Evolutionary conservation across 2,797 vertebrate genomes (phyloP).

Genomic region (Alca torda): DNA sequence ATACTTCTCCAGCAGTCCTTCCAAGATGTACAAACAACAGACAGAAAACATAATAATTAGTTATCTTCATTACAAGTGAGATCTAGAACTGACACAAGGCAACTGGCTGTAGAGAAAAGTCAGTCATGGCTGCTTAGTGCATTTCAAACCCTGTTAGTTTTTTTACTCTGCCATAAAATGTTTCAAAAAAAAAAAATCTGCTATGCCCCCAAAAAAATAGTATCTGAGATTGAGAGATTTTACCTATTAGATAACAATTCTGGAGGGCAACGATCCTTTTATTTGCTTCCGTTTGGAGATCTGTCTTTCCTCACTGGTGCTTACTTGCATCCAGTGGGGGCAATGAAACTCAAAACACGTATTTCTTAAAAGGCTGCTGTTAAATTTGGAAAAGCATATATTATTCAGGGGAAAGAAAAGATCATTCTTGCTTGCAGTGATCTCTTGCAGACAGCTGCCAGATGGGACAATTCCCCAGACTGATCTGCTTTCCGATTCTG

Average conservation of each 20-base stretch:
- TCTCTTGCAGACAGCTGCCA: conserved; percentile 50
- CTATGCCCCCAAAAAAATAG: background rate
- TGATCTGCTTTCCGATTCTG: conserved; percentile 32
- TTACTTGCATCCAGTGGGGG: background rate
- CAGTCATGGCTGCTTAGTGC: background rate
- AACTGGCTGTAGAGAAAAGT: background rate
- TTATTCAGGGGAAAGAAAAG: background rate
- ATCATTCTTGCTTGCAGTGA: conserved; percentile 14
- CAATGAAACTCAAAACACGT: background rate
- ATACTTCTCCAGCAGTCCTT: background rate
- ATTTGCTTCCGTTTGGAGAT: background rate
- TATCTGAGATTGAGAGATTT: background rate
- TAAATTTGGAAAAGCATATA: conserved; percentile 24
- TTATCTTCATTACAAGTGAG: background rate
- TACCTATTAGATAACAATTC: background rate
- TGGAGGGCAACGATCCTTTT: background rate
- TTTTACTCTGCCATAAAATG: background rate
- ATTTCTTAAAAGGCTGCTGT: conserved; percentile 9
- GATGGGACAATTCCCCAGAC: conserved; percentile 58
- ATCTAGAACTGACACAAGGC: background rate
- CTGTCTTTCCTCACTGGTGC: background rate
- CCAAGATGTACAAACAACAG: background rate
- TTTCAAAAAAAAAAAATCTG: background rate
- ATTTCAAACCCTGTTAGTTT: background rate
- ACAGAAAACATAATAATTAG: background rate